These are phyloP conservation scores for Pelusios castaneus DNA, from an alignment of 2,113 vertebrate genomes.

Conservation along the genomic window DNA sequence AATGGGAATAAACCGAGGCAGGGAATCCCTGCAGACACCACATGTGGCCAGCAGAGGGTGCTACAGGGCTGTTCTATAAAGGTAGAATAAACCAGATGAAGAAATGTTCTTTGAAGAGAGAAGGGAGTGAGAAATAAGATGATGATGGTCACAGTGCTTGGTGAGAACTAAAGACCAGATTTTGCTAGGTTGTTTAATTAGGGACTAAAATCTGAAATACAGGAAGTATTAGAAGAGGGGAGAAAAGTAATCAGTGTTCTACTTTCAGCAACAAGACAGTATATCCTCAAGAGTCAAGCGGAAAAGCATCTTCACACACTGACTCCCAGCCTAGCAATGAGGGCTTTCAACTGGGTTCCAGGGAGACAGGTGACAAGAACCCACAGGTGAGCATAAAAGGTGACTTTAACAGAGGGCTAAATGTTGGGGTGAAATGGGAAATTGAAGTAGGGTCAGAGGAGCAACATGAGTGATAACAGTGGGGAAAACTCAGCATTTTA, in stretches of 20 bases:
- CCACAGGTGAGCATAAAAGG: no score
- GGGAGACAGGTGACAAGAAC: not conserved
- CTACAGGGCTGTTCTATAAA: not conserved
- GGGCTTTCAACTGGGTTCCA: not conserved
- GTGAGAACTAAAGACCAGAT: not conserved
- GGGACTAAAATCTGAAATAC: not conserved
- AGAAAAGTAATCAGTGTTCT: not conserved
- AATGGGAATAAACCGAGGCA: not conserved
- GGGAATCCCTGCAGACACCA: not conserved
- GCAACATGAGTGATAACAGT: no score
- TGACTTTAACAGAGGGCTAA: no score
- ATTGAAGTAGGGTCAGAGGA: no score
- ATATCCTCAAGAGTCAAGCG: not conserved
- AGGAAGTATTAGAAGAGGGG: not conserved
- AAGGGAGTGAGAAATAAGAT: not conserved
- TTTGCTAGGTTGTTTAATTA: not conserved
- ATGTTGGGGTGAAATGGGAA: no score
- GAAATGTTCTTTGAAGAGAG: not conserved
- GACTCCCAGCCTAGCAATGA: not conserved
- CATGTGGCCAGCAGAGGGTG: not conserved
- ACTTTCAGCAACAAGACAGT: not conserved
- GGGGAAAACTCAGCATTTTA: no score
- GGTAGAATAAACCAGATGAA: not conserved
- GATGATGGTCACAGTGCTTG: not conserved
- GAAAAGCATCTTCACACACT: not conserved